Base-by-base conservation (phyloP, 1,140 invertebrate species). In the Bicyclus anynana region DNA sequence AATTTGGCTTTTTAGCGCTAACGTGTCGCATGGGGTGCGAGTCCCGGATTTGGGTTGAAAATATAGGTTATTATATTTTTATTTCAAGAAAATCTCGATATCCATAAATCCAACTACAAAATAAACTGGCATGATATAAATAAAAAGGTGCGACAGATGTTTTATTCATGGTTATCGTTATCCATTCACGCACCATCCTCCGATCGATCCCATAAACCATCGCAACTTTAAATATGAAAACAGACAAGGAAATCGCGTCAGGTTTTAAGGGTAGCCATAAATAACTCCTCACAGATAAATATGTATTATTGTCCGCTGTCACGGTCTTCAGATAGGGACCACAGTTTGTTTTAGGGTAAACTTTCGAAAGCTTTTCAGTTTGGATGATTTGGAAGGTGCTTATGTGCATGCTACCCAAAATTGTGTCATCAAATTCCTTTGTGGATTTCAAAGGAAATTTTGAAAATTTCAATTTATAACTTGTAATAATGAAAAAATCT, bases 181-280 rank as follows among this genome's bases (percentile, higher is more conserved):
- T 57, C 63, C 63, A 67, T 74, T 69, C 65, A 62, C 51, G 65
- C 49, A 55, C 64, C 62, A 65, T 75, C 59, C 56, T 62, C 65
- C 69, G 72, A 76, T 68, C 65, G 59, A 61, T 48, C 68, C 63
- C 21, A 78, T 81, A 83, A 81, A 78, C 59, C 65, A 77, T 77
- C 58, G 57, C 53, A 78, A 83, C 69, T 85, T 85, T 83, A 85
- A 85, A 85, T 85, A 84, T 80, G 80, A 80, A 85, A 71, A 53
- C 66, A 73, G 66, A 73, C 67, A 70, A 76, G 74, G 74, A 80
- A 80, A 80, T 78, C 72, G 70, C 69, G 59, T 49, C 53, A 55
- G 62, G 74, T 77, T 82, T 80, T 79, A 68, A 72, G 69, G 63
- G 54, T 60, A 52, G 67, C 65, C 72, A 84, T 86, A 84, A 84